A percentile compares a stretch with the other conserved stretches of the same genome.
phyloP scores from a whole-genome alignment of 2,888 invertebrate species.

The Pandemis heparana region DNA sequence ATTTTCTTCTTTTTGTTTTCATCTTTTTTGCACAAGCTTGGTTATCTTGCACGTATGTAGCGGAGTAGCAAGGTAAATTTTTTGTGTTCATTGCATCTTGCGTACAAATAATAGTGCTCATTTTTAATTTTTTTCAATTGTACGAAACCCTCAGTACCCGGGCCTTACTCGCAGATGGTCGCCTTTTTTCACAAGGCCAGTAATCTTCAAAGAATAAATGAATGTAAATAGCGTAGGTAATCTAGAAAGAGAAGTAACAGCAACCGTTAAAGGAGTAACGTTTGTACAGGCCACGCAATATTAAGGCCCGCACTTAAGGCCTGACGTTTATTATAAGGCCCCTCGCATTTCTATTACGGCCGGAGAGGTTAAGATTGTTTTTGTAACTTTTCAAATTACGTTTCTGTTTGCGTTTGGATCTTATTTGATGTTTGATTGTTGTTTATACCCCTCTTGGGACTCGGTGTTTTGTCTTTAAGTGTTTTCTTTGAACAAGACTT shows the following conservation, averaged over 20 bases:
- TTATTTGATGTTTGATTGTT: conserved; percentile 28
- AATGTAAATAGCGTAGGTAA: conserved; percentile 19
- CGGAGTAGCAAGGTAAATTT: no score
- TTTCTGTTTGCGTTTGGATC: conserved; percentile 20
- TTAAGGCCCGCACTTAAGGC: conserved; percentile 4
- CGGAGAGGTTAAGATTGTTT: conserved; percentile 29
- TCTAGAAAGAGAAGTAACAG: conserved; percentile 23
- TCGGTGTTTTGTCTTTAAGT: neutral
- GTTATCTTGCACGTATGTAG: no score
- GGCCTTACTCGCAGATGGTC: neutral
- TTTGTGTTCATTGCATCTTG: no score
- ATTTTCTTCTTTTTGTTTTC: no score
- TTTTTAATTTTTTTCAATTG: neutral
- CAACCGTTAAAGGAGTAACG: conserved; percentile 18
- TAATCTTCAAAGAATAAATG: conserved; percentile 1
- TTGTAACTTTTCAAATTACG: conserved; percentile 33
- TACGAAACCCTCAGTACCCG: neutral
- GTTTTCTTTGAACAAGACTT: neutral
- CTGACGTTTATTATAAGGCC: conserved; percentile 18
- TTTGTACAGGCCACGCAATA: conserved; percentile 6
- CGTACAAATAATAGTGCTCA: no score
- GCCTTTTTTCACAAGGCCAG: neutral
- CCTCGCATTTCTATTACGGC: conserved; percentile 19
- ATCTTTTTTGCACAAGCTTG: no score
- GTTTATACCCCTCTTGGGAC: conserved; percentile 4